phyloP scores from a whole-genome alignment of 2,113 vertebrate genomes.

The Sylvietta virens region DNA sequence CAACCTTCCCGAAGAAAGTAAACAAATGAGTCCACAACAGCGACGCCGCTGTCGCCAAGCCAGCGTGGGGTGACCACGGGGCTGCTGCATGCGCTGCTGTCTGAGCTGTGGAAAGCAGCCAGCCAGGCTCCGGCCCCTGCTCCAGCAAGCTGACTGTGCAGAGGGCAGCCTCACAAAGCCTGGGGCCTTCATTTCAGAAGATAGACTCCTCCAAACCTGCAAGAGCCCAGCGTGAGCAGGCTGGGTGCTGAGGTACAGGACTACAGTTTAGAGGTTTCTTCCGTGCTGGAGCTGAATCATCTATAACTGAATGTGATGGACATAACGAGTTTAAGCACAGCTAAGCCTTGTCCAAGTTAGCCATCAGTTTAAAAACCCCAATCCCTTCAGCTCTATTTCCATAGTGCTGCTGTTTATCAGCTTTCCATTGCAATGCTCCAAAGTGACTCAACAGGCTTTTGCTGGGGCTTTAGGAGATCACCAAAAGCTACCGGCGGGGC shows the following conservation, averaged over 20 bases:
- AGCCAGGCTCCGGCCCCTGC: not conserved
- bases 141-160: not conserved
- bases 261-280: not conserved
- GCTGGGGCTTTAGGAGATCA: slow-evolving; percentile 20
- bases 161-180: not conserved
- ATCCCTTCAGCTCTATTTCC: slow-evolving; percentile 42
- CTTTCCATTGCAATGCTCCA: slow-evolving; percentile 21
- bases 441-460: slow-evolving; percentile 22
- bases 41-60: not conserved
- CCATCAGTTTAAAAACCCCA: slow-evolving; percentile 38
- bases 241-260: not conserved
- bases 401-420: not conserved
- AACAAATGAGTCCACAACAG: not conserved
- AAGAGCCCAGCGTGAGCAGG: fast-evolving
- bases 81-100: not conserved
- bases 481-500: not conserved
- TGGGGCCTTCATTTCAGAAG: fast-evolving
- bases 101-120: not conserved
- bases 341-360: slow-evolving; percentile 35
- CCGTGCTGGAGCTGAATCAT: not conserved
- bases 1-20: fast-evolving
- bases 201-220: not conserved
- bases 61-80: fast-evolving
- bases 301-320: not conserved
- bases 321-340: slow-evolving; percentile 39